Evolutionary conservation across 2,888 invertebrate genomes (phyloP).

Genomic region (Liopterus haemorrhoidalis): DNA sequence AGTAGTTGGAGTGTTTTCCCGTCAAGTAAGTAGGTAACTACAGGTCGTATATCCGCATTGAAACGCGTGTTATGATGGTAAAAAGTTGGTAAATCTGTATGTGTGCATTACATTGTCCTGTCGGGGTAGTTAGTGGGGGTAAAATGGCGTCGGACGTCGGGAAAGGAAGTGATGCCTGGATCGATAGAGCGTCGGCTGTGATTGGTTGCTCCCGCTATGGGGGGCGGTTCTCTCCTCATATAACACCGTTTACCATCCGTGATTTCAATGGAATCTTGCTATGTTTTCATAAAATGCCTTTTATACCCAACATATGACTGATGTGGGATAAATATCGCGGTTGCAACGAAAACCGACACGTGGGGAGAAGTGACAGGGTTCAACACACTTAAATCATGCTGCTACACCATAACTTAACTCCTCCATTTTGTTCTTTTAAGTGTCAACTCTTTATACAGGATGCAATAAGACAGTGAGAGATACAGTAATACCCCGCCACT

Average conservation of each 20-base stretch:
- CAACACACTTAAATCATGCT: neutral
- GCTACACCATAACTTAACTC: too few relatives aligned
- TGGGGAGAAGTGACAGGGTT: neutral
- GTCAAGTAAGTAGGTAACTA: too few relatives aligned
- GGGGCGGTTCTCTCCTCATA: constrained; percentile 39
- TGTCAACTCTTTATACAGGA: too few relatives aligned
- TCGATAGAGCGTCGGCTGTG: constrained; percentile 44
- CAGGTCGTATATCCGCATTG: neutral
- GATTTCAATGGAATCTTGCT: constrained; percentile 38
- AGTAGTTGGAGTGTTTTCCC: too few relatives aligned
- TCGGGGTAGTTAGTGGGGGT: constrained; percentile 35
- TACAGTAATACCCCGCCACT: too few relatives aligned
- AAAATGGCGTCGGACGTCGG: constrained; percentile 44
- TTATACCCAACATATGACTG: constrained; percentile 12
- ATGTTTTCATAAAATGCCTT: constrained; percentile 30
- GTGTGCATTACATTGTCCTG: neutral
- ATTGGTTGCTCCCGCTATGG: constrained; percentile 42
- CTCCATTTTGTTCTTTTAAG: too few relatives aligned
- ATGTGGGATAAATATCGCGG: too few relatives aligned
- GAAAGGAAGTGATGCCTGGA: constrained; percentile 45
- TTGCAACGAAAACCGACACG: neutral
- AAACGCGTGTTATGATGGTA: neutral
- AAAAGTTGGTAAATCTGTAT: constrained; percentile 1
- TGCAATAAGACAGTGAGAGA: too few relatives aligned
- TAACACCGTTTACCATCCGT: constrained; percentile 41